Evolutionary conservation across 2,888 invertebrate species (phyloP).

Genomic region (Pseudeuparius sepicola): DNA sequence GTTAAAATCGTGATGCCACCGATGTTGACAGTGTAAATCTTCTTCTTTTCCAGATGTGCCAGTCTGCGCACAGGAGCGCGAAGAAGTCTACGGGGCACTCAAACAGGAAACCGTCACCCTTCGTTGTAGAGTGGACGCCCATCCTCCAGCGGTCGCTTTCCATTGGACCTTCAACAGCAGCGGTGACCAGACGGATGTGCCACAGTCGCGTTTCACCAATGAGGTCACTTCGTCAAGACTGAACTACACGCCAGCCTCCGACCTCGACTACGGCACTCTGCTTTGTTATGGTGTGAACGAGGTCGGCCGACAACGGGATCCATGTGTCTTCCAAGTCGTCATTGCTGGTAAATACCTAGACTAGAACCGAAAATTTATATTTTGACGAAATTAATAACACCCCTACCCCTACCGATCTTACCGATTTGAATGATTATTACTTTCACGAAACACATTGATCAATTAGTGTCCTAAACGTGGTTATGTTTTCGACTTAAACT

Average conservation of each 20-base stretch:
- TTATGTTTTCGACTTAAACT: no score
- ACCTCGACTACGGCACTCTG: conserved; percentile 82
- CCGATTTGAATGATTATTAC: no score
- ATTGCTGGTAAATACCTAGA: conserved; percentile 69
- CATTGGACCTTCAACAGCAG: conserved; percentile 92
- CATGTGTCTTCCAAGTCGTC: conserved; percentile 79
- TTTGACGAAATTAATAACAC: no score
- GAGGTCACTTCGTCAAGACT: conserved; percentile 60
- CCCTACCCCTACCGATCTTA: no score
- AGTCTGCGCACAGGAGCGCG: conserved; percentile 64
- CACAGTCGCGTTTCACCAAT: conserved; percentile 55
- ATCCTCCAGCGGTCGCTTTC: conserved; percentile 75
- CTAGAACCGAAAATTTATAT: no score
- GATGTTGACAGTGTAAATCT: no score
- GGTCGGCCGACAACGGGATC: conserved; percentile 73
- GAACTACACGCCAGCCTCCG: conserved; percentile 77
- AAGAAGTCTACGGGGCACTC: conserved; percentile 75
- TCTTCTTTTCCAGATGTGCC: conserved; percentile 65
- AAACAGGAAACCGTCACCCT: conserved; percentile 81
- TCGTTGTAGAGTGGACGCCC: conserved; percentile 80
- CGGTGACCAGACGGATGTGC: conserved; percentile 72
- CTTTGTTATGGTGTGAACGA: conserved; percentile 79
- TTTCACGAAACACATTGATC: no score
- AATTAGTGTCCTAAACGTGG: no score
- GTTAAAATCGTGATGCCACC: no score